Percentiles rank a stretch among this genome's conserved stretches.
Evolutionary conservation across 2,113 vertebrate species (phyloP).

Genomic region (Gnathonemus longibarbis): DNA sequence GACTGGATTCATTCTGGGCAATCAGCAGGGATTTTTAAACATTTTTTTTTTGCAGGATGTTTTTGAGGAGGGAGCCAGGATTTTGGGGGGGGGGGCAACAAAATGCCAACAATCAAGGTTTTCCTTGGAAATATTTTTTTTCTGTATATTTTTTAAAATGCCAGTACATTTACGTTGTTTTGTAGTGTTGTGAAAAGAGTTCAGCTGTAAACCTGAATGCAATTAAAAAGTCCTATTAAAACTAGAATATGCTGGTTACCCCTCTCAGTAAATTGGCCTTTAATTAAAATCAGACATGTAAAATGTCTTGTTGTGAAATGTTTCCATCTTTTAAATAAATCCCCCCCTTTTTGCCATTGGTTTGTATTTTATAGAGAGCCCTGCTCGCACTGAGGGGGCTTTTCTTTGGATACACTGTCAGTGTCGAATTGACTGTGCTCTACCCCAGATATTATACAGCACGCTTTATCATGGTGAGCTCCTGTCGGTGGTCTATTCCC

Average conservation of each 20-base stretch:
- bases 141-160: neutral
- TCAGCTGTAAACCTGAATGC: neutral
- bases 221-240: neutral
- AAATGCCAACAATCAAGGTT: neutral
- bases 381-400: neutral
- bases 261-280: slow-evolving; percentile 19
- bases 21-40: neutral
- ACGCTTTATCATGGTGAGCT: neutral
- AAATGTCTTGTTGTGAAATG: slow-evolving; percentile 24
- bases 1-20: neutral
- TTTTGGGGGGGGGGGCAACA: neutral
- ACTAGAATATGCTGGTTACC: neutral
- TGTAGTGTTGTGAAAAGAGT: neutral
- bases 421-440: neutral
- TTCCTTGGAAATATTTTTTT: neutral
- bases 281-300: slow-evolving; percentile 5
- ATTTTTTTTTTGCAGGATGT: neutral
- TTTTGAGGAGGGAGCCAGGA: neutral
- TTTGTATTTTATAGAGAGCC: neutral
- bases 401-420: neutral
- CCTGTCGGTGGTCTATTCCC: neutral
- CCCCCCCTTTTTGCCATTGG: neutral
- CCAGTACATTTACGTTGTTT: neutral
- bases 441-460: neutral
- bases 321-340: slow-evolving; percentile 31